phyloP scores from a whole-genome alignment of 2,888 invertebrate species.

The Cheilosia scutellata region DNA sequence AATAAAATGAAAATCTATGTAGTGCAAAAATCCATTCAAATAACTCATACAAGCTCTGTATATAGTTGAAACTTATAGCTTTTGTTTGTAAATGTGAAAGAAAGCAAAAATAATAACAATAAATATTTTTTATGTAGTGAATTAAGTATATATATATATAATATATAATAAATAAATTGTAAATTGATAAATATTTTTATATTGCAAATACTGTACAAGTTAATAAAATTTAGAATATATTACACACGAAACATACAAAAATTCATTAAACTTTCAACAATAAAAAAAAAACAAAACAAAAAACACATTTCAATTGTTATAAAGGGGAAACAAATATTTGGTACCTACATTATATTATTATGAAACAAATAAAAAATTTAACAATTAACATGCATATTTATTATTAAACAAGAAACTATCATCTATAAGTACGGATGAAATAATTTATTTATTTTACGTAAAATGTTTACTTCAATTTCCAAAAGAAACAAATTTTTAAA shows the following conservation, averaged over 20 bases:
- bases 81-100: constrained; percentile 74
- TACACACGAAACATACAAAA: constrained; percentile 46
- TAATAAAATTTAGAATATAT: constrained; percentile 53
- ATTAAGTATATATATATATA: constrained; percentile 66
- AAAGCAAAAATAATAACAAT: constrained; percentile 62
- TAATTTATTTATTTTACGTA: constrained; percentile 63
- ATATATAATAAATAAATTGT: constrained; percentile 60
- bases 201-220: constrained; percentile 72
- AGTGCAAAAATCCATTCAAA: constrained; percentile 57
- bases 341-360: constrained; percentile 61
- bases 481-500: constrained; percentile 18
- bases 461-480: constrained; percentile 50
- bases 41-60: constrained; percentile 48
- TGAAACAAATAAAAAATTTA: constrained; percentile 47
- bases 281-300: constrained; percentile 7
- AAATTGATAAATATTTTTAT: constrained; percentile 75
- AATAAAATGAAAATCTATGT: constrained; percentile 42
- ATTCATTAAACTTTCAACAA: constrained; percentile 31
- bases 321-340: constrained; percentile 50
- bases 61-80: constrained; percentile 73
- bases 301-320: constrained; percentile 63
- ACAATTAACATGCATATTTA: constrained; percentile 67
- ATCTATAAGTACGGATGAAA: constrained; percentile 61
- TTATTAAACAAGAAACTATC: constrained; percentile 58
- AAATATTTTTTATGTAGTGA: constrained; percentile 75